These are phyloP conservation scores for Aethina tumida DNA, from an alignment of 1,140 invertebrate species.

Conservation along the genomic window DNA sequence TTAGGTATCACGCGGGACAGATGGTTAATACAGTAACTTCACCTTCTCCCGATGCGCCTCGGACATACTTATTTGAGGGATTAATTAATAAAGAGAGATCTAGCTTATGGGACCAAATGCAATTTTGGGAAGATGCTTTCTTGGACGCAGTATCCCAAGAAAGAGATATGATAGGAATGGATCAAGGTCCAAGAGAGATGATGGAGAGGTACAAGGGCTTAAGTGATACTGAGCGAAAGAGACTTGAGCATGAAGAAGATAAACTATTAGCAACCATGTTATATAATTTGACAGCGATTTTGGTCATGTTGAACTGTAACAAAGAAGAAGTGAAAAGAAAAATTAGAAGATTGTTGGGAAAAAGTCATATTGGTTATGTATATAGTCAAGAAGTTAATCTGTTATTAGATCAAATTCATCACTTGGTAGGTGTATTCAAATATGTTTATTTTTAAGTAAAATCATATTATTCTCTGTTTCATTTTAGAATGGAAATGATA, in stretches of 20 bases:
- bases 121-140: conserved; percentile 99
- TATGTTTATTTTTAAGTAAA: conserved; percentile 5
- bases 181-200: conserved; percentile 98
- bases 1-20: conserved; percentile 79
- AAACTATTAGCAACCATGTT: conserved; percentile 88
- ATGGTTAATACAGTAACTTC: conserved; percentile 72
- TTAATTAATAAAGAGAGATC: conserved; percentile 56
- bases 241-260: conserved; percentile 97
- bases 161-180: conserved; percentile 98
- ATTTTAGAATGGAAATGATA: conserved; percentile 84
- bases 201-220: conserved; percentile 95
- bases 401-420: conserved; percentile 88
- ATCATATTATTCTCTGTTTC: background rate
- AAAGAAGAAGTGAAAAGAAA: conserved; percentile 84
- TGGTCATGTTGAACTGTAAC: conserved; percentile 88
- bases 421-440: conserved; percentile 61
- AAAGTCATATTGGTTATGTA: conserved; percentile 95
- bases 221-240: conserved; percentile 88
- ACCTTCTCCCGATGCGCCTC: conserved; percentile 73
- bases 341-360: conserved; percentile 86
- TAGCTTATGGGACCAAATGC: conserved; percentile 97
- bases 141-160: conserved; percentile 98
- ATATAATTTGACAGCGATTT: conserved; percentile 93
- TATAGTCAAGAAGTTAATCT: conserved; percentile 97
- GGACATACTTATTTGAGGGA: conserved; percentile 90